phyloP scores from a whole-genome alignment of 2,797 vertebrate genomes.

The Petrocephalus sullivani region DNA sequence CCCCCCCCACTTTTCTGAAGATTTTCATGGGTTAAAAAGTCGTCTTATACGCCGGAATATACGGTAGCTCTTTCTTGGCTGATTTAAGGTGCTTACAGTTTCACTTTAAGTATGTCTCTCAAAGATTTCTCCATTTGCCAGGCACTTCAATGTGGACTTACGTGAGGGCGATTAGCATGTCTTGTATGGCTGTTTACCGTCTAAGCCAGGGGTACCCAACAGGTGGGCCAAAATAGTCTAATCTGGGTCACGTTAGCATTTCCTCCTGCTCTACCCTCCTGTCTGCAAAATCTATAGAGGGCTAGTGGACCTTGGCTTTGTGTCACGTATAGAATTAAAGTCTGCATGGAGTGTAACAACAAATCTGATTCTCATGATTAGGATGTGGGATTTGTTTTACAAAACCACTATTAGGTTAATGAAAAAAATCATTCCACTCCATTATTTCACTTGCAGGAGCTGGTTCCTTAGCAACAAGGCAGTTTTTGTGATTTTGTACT shows the following conservation, averaged over 20 bases:
- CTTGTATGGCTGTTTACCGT: not conserved
- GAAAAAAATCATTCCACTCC: not conserved
- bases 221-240: not conserved
- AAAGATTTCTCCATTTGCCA: not conserved
- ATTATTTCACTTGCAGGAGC: not conserved
- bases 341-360: not conserved
- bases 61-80: not conserved
- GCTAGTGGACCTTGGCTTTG: not conserved
- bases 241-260: not conserved
- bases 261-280: not conserved
- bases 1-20: too few relatives aligned
- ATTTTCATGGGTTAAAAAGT: too few relatives aligned
- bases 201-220: not conserved
- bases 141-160: not conserved
- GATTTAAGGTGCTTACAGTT: not conserved
- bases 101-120: not conserved
- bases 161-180: not conserved
- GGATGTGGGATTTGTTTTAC: not conserved
- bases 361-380: not conserved
- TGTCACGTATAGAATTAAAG: not conserved
- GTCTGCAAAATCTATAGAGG: not conserved
- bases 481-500: not conserved
- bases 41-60: too few relatives aligned
- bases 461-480: not conserved
- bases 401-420: not conserved